Percentiles rank a stretch among this genome's conserved stretches.
These are phyloP conservation scores for Sebastes diaconus DNA, from an alignment of 2,797 vertebrate genomes.

Conservation along the genomic window DNA sequence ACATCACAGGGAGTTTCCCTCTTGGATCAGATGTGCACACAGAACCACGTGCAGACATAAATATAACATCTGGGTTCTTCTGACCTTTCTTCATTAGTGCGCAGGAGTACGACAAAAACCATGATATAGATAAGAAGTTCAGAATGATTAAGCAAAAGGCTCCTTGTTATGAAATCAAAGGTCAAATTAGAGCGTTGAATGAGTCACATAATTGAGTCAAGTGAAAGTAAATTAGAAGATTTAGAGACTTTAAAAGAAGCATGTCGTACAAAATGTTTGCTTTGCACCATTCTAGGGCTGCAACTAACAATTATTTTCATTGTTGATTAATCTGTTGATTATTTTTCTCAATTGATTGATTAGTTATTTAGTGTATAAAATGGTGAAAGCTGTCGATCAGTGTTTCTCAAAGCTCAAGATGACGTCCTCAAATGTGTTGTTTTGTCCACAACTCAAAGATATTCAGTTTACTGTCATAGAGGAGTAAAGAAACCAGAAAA, in stretches of 20 bases:
- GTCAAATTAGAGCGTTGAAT: neutral
- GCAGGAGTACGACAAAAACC: neutral
- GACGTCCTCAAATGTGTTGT: too few relatives aligned
- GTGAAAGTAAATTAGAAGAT: neutral
- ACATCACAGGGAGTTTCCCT: constrained; percentile 21
- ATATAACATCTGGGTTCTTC: neutral
- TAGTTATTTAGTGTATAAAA: too few relatives aligned
- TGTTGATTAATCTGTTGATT: too few relatives aligned
- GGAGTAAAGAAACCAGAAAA: too few relatives aligned
- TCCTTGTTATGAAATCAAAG: neutral
- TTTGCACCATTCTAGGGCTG: too few relatives aligned
- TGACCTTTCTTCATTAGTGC: neutral
- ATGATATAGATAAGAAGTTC: neutral
- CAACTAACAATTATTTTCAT: too few relatives aligned
- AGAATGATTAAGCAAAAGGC: neutral
- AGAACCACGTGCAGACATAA: neutral
- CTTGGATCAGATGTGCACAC: constrained; percentile 1
- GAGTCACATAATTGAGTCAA: neutral
- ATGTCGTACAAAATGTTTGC: neutral
- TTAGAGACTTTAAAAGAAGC: neutral
- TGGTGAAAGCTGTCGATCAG: too few relatives aligned
- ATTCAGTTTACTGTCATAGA: too few relatives aligned
- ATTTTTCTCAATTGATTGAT: too few relatives aligned
- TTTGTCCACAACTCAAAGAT: too few relatives aligned
- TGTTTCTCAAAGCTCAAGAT: too few relatives aligned